Percentiles rank a stretch among this genome's conserved stretches.
Conservation (phyloP, 37 sponge, comb jelly and placozoan genomes). For the Cliona cf. orientalis region DNA sequence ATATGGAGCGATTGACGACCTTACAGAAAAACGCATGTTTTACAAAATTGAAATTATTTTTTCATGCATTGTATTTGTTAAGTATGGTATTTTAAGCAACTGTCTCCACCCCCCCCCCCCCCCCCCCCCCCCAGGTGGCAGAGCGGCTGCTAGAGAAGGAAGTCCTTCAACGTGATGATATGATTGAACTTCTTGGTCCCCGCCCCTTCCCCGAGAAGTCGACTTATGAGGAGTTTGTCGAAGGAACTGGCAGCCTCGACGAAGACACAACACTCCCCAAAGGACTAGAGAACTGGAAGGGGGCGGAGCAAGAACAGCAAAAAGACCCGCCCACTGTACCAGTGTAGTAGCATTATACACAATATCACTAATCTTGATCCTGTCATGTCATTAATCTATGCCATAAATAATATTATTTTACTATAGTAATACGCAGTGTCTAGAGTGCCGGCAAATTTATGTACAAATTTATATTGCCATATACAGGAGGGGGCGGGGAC, state of each 20-base stretch:
- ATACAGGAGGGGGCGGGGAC: too few species aligned
- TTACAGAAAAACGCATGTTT: too few species aligned
- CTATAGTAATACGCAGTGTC: too few species aligned
- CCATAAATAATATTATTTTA: too few species aligned
- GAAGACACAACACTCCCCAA: conserved; percentile 74
- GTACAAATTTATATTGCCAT: too few species aligned
- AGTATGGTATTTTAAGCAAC: too few species aligned
- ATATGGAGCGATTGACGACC: too few species aligned
- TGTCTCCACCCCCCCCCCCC: too few species aligned
- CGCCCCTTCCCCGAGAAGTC: conserved; percentile 96
- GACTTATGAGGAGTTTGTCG: conserved; percentile 98
- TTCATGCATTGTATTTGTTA: too few species aligned
- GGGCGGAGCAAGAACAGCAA: not conserved
- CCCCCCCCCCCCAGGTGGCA: conserved; percentile 74
- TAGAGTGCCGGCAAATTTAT: too few species aligned
- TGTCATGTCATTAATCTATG: too few species aligned
- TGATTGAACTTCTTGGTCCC: conserved; percentile 89
- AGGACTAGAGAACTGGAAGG: conserved; percentile 53
- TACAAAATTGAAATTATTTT: too few species aligned
- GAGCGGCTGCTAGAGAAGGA: conserved; percentile 88
- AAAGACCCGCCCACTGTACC: not conserved
- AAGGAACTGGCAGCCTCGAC: conserved; percentile 82
- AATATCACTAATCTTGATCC: not conserved
- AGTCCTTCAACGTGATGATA: conserved; percentile 93
- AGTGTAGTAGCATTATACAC: not conserved